These are phyloP conservation scores for Phragmatobia fuliginosa DNA, from an alignment of 2,888 invertebrate genomes.

Conservation along the genomic window DNA sequence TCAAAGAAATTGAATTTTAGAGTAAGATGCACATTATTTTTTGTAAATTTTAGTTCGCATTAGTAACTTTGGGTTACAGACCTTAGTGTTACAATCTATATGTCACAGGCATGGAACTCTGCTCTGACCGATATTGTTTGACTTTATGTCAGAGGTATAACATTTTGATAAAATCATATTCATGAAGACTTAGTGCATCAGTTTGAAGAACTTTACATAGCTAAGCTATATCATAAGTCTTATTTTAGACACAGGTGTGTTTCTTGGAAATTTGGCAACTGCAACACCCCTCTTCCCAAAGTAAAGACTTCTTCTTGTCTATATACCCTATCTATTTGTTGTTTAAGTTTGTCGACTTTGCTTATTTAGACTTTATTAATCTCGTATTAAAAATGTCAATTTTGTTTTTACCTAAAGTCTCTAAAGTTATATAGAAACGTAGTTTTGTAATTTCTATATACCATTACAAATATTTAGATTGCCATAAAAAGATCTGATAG, in stretches of 20 bases:
- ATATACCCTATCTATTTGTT: too few species aligned
- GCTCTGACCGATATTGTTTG: not conserved
- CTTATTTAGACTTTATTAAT: too few species aligned
- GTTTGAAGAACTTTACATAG: not conserved
- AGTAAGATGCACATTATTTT: not conserved
- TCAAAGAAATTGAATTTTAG: not conserved
- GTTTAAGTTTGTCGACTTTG: too few species aligned
- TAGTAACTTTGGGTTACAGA: not conserved
- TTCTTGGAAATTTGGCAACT: not conserved
- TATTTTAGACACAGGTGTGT: not conserved
- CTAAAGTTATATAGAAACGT: not conserved
- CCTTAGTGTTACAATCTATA: not conserved
- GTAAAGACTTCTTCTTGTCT: not conserved
- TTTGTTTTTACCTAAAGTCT: not conserved
- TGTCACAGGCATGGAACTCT: not conserved
- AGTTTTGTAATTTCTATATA: not conserved
- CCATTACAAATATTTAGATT: not conserved
- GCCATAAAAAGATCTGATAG: not conserved
- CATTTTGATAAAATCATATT: not conserved
- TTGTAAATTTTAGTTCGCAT: not conserved
- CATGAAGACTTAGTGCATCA: not conserved
- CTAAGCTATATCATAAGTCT: not conserved
- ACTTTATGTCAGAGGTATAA: not conserved
- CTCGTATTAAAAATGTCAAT: not conserved
- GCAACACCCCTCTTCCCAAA: not conserved